Evolutionary conservation across 2,797 vertebrate species (phyloP).

Genomic region (Pempheris klunzingeri): DNA sequence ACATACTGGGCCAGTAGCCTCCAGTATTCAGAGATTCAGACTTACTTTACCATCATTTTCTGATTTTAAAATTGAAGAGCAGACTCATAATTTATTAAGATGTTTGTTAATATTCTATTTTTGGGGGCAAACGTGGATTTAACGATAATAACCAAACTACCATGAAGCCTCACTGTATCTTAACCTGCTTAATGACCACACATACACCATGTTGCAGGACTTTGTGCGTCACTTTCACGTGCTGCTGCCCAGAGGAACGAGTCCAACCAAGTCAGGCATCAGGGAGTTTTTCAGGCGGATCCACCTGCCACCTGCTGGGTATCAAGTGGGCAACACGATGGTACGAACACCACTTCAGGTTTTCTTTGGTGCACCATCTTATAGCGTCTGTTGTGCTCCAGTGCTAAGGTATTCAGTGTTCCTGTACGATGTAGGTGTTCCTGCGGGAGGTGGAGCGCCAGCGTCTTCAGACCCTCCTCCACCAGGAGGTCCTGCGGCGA

Average conservation of each 20-base stretch:
- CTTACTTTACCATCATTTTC: neutral
- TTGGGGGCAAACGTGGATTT: neutral
- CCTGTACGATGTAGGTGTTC: conserved; percentile 87
- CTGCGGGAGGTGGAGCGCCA: conserved; percentile 93
- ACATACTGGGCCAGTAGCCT: neutral
- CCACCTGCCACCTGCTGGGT: conserved; percentile 88
- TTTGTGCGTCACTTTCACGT: conserved; percentile 95
- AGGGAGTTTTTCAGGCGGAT: conserved; percentile 91
- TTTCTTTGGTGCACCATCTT: neutral
- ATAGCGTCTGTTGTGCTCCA: neutral
- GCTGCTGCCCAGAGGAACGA: conserved; percentile 89
- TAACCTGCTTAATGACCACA: neutral
- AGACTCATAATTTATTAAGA: neutral
- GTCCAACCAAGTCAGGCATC: conserved; percentile 89
- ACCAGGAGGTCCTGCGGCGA: conserved; percentile 92
- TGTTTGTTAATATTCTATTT: neutral
- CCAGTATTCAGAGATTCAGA: too few species aligned
- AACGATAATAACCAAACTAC: neutral
- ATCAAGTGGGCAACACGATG: conserved; percentile 97
- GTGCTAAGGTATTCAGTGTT: neutral
- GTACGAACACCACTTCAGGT: conserved; percentile 73
- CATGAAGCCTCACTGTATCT: neutral
- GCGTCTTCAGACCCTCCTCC: conserved; percentile 91
- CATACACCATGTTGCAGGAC: conserved; percentile 83
- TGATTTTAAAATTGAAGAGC: neutral